Conservation (phyloP, 2,113 vertebrate species). For the Dryoscopus gambensis region DNA sequence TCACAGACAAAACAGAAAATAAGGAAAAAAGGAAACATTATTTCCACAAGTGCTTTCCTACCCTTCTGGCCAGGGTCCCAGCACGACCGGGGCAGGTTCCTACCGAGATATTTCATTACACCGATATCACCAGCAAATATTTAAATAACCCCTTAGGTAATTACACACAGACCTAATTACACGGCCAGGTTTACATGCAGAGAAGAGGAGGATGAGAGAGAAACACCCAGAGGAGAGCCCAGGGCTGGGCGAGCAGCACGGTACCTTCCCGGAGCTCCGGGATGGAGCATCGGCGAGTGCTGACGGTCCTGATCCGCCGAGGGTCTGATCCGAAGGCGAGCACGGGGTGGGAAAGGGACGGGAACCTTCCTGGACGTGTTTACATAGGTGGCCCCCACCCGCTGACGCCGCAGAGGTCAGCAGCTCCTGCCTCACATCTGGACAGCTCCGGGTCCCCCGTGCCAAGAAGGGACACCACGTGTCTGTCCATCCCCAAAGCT, state of each 20-base stretch:
- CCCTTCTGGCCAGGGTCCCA: neutral
- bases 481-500: neutral
- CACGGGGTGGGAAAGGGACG: neutral
- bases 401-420: neutral
- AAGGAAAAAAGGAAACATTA: neutral
- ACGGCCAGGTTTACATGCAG: accelerated
- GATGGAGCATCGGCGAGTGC: neutral
- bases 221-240: neutral
- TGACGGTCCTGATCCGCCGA: accelerated
- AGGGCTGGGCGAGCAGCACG: accelerated
- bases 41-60: neutral
- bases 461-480: neutral
- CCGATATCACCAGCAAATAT: neutral
- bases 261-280: neutral
- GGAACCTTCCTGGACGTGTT: slow-evolving; percentile 40
- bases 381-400: slow-evolving; percentile 19
- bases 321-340: neutral
- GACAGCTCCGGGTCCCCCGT: neutral
- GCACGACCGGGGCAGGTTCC: neutral
- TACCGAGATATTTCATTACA: accelerated
- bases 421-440: neutral
- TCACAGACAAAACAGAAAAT: neutral
- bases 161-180: neutral
- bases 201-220: neutral
- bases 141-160: neutral